These are phyloP conservation scores for Hemichromis elongatus DNA, from an alignment of 2,113 vertebrate species.

Conservation along the genomic window DNA sequence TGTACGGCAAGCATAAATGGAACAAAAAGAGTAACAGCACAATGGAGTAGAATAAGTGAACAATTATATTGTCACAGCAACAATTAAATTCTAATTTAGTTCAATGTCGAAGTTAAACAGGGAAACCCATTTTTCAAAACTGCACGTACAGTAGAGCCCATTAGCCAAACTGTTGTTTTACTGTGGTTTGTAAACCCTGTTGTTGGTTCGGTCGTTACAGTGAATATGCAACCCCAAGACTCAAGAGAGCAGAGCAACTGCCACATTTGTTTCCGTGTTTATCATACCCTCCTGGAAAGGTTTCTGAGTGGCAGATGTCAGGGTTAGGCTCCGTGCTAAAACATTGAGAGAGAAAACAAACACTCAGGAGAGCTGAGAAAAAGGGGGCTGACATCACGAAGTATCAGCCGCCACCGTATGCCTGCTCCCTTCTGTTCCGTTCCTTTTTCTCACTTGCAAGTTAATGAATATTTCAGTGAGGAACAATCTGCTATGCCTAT, in stretches of 20 bases:
- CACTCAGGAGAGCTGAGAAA: slow-evolving; percentile 33
- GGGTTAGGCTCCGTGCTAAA: slow-evolving; percentile 30
- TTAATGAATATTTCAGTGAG: slow-evolving; percentile 59
- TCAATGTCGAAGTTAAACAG: background rate
- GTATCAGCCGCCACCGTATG: slow-evolving; percentile 42
- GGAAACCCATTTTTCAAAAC: background rate
- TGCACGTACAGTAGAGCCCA: background rate
- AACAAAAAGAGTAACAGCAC: background rate
- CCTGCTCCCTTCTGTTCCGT: slow-evolving; percentile 34
- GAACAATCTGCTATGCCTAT: slow-evolving; percentile 5
- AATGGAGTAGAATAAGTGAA: background rate
- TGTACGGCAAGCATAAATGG: background rate
- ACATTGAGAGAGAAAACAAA: slow-evolving; percentile 56
- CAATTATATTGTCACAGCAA: background rate
- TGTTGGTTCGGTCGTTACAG: background rate
- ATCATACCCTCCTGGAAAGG: background rate
- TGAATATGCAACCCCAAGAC: background rate
- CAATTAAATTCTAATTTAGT: background rate
- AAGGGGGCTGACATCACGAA: slow-evolving; percentile 31
- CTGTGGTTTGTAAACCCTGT: background rate
- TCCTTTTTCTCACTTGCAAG: slow-evolving; percentile 29
- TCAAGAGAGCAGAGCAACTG: background rate
- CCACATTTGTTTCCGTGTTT: background rate
- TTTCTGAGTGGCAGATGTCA: slow-evolving; percentile 38
- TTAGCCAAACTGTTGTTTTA: background rate